Base-by-base conservation (phyloP, 2,888 invertebrate genomes). In the Nemurella pictetii region DNA sequence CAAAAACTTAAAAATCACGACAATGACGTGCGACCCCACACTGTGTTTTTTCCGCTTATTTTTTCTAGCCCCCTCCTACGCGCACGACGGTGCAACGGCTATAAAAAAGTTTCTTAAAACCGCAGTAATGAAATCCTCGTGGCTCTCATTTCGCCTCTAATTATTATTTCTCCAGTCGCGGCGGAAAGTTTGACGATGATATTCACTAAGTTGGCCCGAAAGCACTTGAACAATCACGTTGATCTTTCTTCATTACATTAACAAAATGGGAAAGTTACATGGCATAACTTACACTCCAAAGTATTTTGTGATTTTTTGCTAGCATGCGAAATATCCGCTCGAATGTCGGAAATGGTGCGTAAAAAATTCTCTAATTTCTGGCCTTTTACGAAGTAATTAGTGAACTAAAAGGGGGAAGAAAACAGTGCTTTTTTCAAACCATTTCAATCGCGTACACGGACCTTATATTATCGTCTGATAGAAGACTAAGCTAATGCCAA, bases 1-100 rank as follows among this genome's bases (percentile, higher is more conserved):
- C 82, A 82, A 82, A 78, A 82, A 82, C 82, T 82, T 80, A 82
- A 82, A 82, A 82, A 82, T 82, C 55, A 20, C 29, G 82, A 82
- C 27, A 28, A 82, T 36, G 82, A 72, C 27, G 4, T 5, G 4
- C 26, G 78, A 78, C 29, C n/a, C 78, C 78, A 27, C 2, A 7
- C 26, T 5, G n/a, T 78, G 30, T 29, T 15, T 20, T 30, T 78
- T 5, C 26, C 9, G 9, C 27, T 25, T 27, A 9, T 75, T 75
- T 28, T 27, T 28, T n/a, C 78, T 5, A n/a, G 78, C 20, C 5
- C 20, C 30, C 30, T 78, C 30, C 7, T 27, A 12, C 30, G 26
- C 78, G 4, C 28, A 0, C 30, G 15, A 30, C 29, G 30, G 55
- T 55, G 55, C 55, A 55, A 55, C 55, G 75, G n/a, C 72, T 3